Evolutionary conservation across 92 coral and sea anemone species (phyloP), one percentile per base, ranked within the genome.

Genomic region (Actinernus sp.): DNA sequence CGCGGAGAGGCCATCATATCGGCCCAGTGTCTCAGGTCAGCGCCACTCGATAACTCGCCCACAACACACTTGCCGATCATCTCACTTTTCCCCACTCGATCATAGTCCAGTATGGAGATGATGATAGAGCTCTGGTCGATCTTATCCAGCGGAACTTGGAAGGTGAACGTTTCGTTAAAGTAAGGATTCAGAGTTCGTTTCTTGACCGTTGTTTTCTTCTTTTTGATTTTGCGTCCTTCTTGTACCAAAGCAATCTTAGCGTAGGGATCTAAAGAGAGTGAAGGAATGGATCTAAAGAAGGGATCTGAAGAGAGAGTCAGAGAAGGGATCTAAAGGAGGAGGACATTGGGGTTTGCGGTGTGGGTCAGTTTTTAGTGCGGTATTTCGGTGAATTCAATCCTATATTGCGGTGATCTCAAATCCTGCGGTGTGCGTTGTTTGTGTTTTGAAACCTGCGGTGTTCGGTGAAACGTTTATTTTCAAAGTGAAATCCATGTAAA

Each of bases 61-160:
- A 94, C 97, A 27, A 94, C 93, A 41, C 95, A 87, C 52, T 91
- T 94, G n/a, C 98, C 98, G 26, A 94, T 94, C 31, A 94, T 84
- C 58, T 94, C 98, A 54, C 98, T 94, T 59, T 84, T 88, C 12
- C 97, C 97, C 55, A 94, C 91, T 20, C 98, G 82, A 72, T 94
- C 98, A 61, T 84, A 94, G 62, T 94, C 98, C 54, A 94, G 49
- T 26, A 87, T 97, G 4, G 93, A 88, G 31, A 94, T 83, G 55
- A 94, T 87, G 31, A 94, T 63, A 17, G 98, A 94, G 1, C 92
- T 79, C 33, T 78, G 88, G 19, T 94, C 98, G 45, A 94, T 91
- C 79, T 87, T 94, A 45, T 94, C 98, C 62, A 91, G 87, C 19
- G 98, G 81, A 62, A 91, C 97, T 78, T 82, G 90, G 71, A 94